phyloP scores from a whole-genome alignment of 2,797 vertebrate genomes.

The Acanthopagrus latus region DNA sequence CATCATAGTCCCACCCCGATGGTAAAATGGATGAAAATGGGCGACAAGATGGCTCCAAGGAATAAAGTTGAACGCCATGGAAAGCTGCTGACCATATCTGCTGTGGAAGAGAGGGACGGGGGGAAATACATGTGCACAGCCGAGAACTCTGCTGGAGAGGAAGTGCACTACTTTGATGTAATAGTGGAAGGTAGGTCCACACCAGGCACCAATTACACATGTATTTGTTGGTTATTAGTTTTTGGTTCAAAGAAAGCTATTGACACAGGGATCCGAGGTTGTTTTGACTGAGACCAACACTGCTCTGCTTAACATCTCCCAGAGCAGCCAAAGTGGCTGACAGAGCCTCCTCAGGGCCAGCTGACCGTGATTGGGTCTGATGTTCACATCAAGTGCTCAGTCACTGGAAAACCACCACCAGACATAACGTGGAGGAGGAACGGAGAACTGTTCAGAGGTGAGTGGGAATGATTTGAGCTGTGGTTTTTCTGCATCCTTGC shows the following conservation, averaged over 20 bases:
- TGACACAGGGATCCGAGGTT: slow-evolving; percentile 34
- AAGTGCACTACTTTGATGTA: slow-evolving; percentile 88
- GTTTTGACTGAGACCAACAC: slow-evolving; percentile 50
- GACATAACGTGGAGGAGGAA: slow-evolving; percentile 91
- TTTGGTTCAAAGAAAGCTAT: slow-evolving; percentile 27
- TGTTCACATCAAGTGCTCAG: slow-evolving; percentile 90
- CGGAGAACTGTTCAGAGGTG: slow-evolving; percentile 87
- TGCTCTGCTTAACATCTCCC: slow-evolving; percentile 55
- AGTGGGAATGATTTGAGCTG: slow-evolving; percentile 58
- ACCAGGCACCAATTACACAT: slow-evolving; percentile 15
- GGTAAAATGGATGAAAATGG: slow-evolving; percentile 89
- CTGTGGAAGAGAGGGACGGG: slow-evolving; percentile 83
- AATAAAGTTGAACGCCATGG: slow-evolving; percentile 81
- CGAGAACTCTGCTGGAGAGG: slow-evolving; percentile 86
- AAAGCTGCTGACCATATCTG: slow-evolving; percentile 88
- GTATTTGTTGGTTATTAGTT: slow-evolving; percentile 24
- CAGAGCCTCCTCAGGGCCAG: slow-evolving; percentile 85
- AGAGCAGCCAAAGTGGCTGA: slow-evolving; percentile 93
- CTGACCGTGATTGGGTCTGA: slow-evolving; percentile 87
- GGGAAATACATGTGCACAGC: slow-evolving; percentile 93
- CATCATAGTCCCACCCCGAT: slow-evolving; percentile 90
- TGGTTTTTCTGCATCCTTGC: slow-evolving; percentile 17
- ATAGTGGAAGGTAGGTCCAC: slow-evolving; percentile 90
- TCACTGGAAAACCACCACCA: slow-evolving; percentile 89
- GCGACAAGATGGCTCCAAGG: slow-evolving; percentile 77